Percentiles rank a stretch among this genome's conserved stretches.
Evolutionary conservation across 2,888 invertebrate species (phyloP).

Genomic region (Hypena proboscidalis): DNA sequence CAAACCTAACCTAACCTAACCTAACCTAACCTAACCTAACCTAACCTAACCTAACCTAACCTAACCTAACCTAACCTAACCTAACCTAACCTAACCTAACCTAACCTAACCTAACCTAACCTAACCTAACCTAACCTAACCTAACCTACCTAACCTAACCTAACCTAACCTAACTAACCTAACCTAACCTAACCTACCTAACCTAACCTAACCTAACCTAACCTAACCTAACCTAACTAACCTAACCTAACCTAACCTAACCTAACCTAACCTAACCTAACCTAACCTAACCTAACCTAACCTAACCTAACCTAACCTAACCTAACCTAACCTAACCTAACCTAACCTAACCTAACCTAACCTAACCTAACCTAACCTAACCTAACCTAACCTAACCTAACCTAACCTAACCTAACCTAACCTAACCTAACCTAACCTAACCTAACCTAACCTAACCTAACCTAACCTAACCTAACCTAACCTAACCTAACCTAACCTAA

Average conservation of each 20-base stretch:
- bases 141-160: conserved; percentile 25
- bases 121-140: conserved; percentile 24
- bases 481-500: no score
- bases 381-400: neutral
- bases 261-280: neutral
- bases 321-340: neutral
- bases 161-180: conserved; percentile 21
- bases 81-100: conserved; percentile 22
- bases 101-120: conserved; percentile 15
- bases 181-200: no score
- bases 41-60: conserved; percentile 14
- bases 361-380: neutral
- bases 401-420: neutral
- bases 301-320: neutral
- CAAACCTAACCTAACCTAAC: conserved; percentile 24
- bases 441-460: no score
- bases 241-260: neutral
- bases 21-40: conserved; percentile 34
- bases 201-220: conserved; percentile 31
- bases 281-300: neutral
- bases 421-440: no score
- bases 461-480: no score
- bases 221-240: conserved; percentile 22
- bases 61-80: conserved; percentile 23
- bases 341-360: neutral